These are phyloP conservation scores for Myrmophylax atrothorax DNA, from an alignment of 2,113 vertebrate genomes.

Conservation along the genomic window DNA sequence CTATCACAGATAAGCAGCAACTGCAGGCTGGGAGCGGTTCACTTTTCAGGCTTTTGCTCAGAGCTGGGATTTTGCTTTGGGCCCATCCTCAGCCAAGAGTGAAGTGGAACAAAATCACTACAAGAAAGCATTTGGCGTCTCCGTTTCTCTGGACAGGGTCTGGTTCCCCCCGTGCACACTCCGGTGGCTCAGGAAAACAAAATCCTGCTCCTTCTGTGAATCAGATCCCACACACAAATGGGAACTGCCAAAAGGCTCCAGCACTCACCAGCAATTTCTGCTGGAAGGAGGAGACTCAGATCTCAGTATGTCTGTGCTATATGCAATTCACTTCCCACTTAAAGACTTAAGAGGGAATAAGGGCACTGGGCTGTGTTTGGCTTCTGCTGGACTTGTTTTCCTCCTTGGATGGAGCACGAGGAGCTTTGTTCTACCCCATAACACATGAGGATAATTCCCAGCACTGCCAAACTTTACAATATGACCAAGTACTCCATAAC, in stretches of 20 bases:
- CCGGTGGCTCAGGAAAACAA: not conserved
- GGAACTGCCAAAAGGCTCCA: not conserved
- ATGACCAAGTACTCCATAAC: not conserved
- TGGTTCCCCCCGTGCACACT: not conserved
- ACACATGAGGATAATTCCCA: not conserved
- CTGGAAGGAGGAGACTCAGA: not conserved
- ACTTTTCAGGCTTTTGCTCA: not conserved
- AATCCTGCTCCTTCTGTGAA: not conserved
- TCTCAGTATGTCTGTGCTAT: not conserved
- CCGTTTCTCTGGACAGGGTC: not conserved
- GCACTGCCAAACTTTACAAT: not conserved
- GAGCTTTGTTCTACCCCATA: not conserved
- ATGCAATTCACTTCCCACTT: not conserved
- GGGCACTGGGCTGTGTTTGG: not conserved
- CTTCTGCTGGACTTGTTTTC: not conserved
- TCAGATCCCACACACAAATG: not conserved
- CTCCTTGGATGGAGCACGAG: not conserved
- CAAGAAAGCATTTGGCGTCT: constrained; percentile 9
- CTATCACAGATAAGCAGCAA: constrained; percentile 4
- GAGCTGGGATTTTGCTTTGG: constrained; percentile 22
- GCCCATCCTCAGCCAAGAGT: not conserved
- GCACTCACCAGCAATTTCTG: not conserved
- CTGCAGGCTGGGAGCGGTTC: not conserved
- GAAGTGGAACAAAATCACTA: constrained; percentile 33
- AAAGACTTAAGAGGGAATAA: not conserved